Evolutionary conservation across 2,113 vertebrate genomes (phyloP).

Genomic region (Sula dactylatra): DNA sequence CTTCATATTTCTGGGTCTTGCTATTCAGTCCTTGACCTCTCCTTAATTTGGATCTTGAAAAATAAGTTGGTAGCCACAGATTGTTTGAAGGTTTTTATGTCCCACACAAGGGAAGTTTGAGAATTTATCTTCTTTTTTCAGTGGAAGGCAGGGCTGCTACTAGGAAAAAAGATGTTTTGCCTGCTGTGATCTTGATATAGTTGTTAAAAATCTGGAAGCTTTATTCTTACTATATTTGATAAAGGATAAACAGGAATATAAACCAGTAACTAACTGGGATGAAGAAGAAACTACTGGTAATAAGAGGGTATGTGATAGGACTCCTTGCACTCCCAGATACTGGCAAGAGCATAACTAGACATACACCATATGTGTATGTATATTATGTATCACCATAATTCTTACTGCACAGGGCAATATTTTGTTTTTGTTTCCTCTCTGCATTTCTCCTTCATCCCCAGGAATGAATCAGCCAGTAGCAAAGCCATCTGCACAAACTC

Average conservation of each 20-base stretch:
- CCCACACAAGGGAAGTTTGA: not conserved
- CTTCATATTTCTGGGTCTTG: not conserved
- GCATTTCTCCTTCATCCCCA: not conserved
- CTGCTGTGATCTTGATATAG: not conserved
- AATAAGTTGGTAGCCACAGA: not conserved
- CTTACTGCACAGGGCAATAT: not conserved
- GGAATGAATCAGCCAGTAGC: not conserved
- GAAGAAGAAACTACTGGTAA: not conserved
- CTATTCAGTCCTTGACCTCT: not conserved
- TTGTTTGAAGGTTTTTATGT: not conserved
- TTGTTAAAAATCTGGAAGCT: not conserved
- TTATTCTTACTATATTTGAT: not conserved
- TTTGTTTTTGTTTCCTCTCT: not conserved
- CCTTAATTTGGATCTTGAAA: not conserved
- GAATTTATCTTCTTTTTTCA: not conserved
- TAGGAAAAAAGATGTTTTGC: not conserved
- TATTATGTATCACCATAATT: not conserved
- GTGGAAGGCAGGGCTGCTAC: not conserved
- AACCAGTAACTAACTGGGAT: not conserved
- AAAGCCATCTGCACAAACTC: not conserved
- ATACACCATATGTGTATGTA: not conserved
- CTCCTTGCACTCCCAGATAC: not conserved
- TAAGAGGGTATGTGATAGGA: not conserved
- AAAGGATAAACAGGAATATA: not conserved
- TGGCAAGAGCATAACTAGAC: not conserved